Conservation (phyloP, 2,888 invertebrate species). For the Epirrita christyi region DNA sequence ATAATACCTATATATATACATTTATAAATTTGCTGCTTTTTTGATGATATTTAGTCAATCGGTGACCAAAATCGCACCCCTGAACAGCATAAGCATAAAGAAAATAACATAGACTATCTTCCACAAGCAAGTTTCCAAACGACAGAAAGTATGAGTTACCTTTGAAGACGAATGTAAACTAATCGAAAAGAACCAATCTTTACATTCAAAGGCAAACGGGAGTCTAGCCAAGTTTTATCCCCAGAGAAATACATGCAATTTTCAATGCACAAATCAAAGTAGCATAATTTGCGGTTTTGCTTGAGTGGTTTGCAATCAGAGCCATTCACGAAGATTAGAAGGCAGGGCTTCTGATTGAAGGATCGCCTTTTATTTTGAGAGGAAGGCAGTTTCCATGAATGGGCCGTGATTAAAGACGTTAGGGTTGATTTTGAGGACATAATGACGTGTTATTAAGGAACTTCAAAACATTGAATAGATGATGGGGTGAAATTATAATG, state of each 20-base stretch:
- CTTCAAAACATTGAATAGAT: not conserved
- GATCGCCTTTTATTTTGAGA: slow-evolving; percentile 34
- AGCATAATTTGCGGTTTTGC: slow-evolving; percentile 35
- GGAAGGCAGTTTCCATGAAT: slow-evolving; percentile 34
- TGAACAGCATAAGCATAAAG: no score
- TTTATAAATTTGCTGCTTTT: no score
- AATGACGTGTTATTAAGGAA: slow-evolving; percentile 14
- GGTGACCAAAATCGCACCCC: no score
- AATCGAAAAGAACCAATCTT: slow-evolving; percentile 10
- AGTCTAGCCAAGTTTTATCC: slow-evolving; percentile 4
- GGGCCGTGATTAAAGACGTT: slow-evolving; percentile 34
- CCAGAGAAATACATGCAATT: slow-evolving; percentile 37
- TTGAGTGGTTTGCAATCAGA: slow-evolving; percentile 34
- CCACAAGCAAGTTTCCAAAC: not conserved
- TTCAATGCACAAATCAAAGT: slow-evolving; percentile 33
- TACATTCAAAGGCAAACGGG: slow-evolving; percentile 1
- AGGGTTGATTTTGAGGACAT: slow-evolving; percentile 31
- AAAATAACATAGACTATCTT: no score
- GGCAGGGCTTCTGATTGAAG: slow-evolving; percentile 37
- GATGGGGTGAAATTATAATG: not conserved
- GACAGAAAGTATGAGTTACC: not conserved
- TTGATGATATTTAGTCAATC: no score
- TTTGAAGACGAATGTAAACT: not conserved
- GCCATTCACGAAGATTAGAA: slow-evolving; percentile 23
- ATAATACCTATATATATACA: no score